A percentile compares a stretch with the other conserved stretches of the same genome.
Evolutionary conservation across 2,113 vertebrate genomes (phyloP).

Genomic region (Heterocephalus glaber): DNA sequence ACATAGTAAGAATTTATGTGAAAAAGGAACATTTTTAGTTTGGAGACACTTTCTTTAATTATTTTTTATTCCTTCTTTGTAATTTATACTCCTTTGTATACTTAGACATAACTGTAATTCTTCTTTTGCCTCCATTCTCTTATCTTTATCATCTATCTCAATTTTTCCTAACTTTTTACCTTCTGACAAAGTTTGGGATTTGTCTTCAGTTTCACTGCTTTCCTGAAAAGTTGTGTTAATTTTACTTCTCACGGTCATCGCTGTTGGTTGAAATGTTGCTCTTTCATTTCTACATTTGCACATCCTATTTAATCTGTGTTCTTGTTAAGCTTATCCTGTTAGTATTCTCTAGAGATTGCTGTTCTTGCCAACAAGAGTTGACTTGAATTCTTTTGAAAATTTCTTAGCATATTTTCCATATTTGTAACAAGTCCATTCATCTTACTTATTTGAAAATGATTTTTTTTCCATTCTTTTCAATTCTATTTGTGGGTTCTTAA

Average conservation of each 20-base stretch:
- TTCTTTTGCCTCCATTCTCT: background rate
- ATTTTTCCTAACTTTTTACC: background rate
- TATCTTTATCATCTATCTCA: background rate
- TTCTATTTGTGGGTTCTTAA: background rate
- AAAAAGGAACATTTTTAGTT: background rate
- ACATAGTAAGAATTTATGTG: background rate
- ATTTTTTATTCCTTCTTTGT: background rate
- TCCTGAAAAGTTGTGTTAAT: background rate
- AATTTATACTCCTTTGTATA: background rate
- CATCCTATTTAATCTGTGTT: background rate
- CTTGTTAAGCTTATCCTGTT: background rate
- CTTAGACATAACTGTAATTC: background rate
- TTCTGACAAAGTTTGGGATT: background rate
- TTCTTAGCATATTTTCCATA: background rate
- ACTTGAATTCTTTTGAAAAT: background rate
- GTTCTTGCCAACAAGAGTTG: background rate
- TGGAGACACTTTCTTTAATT: background rate
- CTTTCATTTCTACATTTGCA: background rate
- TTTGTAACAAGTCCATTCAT: background rate
- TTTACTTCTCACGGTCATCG: background rate
- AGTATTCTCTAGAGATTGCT: background rate
- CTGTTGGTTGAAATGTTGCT: background rate
- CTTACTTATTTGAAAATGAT: background rate
- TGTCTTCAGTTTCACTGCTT: background rate
- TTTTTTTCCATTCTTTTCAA: background rate